These are phyloP conservation scores for Pangasianodon hypophthalmus DNA, from an alignment of 2,113 vertebrate species.

Conservation along the genomic window DNA sequence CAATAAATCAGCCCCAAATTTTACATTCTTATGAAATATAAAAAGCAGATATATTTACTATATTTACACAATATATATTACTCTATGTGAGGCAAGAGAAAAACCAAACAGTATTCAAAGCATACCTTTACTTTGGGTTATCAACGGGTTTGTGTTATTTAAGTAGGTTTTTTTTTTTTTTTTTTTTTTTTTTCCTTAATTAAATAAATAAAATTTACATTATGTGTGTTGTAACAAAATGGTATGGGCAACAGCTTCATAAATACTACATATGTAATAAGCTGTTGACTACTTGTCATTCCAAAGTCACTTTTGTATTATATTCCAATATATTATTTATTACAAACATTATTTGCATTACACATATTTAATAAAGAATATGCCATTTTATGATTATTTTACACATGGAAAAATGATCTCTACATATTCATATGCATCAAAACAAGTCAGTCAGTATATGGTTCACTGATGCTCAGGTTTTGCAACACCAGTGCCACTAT, in stretches of 20 bases:
- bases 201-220: too few species aligned
- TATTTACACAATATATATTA: background rate
- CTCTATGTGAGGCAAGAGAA: background rate
- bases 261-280: background rate
- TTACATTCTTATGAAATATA: background rate
- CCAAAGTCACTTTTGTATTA: background rate
- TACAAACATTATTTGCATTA: background rate
- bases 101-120: background rate
- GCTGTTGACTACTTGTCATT: background rate
- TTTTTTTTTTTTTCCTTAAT: too few species aligned
- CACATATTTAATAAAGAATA: background rate
- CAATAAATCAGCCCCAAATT: background rate
- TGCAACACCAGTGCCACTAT: background rate
- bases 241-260: background rate
- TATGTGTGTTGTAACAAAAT: background rate
- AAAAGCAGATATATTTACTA: too few species aligned
- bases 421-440: background rate
- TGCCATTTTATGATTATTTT: background rate
- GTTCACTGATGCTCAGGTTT: background rate
- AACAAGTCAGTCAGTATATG: background rate
- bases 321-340: background rate
- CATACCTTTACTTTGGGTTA: background rate
- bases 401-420: background rate
- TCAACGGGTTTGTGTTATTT: background rate
- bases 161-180: too few species aligned